Percentiles rank a stretch among this genome's conserved stretches.
Conservation (phyloP, 1,140 invertebrate genomes). For the Zaprionus tsacasi region DNA sequence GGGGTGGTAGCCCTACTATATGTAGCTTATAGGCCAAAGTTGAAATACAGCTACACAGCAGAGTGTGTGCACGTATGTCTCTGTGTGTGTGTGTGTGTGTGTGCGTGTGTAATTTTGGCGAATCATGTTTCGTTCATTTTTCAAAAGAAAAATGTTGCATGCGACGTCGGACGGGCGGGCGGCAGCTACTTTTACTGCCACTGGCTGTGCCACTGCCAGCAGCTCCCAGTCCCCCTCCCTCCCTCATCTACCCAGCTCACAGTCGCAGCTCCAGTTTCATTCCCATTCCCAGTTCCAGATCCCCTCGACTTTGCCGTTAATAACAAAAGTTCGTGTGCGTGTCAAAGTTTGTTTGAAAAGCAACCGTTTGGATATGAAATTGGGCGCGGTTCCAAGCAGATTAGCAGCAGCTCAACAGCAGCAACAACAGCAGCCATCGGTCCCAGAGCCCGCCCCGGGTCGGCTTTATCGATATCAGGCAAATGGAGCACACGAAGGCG, state of each 20-base stretch:
- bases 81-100: slow-evolving; percentile 12
- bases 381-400: slow-evolving; percentile 69
- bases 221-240: slow-evolving; percentile 20
- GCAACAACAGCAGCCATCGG: slow-evolving; percentile 30
- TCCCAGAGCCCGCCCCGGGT: slow-evolving; percentile 11
- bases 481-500: slow-evolving; percentile 44
- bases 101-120: slow-evolving; percentile 62
- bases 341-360: slow-evolving; percentile 82
- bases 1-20: slow-evolving; percentile 21
- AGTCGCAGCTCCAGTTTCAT: slow-evolving; percentile 15
- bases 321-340: slow-evolving; percentile 82
- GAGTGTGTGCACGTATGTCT: slow-evolving; percentile 17
- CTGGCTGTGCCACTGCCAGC: slow-evolving; percentile 45
- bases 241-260: slow-evolving; percentile 2
- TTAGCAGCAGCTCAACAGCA: slow-evolving; percentile 55
- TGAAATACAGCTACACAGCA: slow-evolving; percentile 49
- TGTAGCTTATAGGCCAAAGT: slow-evolving; percentile 78
- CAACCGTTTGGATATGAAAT: slow-evolving; percentile 67
- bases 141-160: slow-evolving; percentile 83
- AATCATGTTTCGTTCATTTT: slow-evolving; percentile 84
- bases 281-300: slow-evolving; percentile 40
- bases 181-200: slow-evolving; percentile 73
- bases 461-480: slow-evolving; percentile 59
- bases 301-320: slow-evolving; percentile 47
- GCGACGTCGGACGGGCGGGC: slow-evolving; percentile 68